phyloP scores from a whole-genome alignment of 2,797 vertebrate genomes.

The Spatula clypeata region DNA sequence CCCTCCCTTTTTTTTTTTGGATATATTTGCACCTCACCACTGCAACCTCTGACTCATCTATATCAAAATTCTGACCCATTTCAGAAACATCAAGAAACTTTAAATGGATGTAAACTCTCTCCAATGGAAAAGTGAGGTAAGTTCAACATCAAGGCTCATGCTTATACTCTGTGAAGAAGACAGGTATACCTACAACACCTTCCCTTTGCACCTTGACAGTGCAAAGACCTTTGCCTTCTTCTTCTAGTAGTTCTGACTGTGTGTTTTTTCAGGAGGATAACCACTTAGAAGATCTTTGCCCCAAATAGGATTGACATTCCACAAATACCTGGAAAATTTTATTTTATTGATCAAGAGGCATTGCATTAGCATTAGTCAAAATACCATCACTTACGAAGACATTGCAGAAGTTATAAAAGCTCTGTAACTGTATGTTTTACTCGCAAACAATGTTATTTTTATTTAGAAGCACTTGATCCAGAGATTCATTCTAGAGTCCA shows the following conservation, averaged over 20 bases:
- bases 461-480: constrained; percentile 32
- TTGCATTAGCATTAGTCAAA: background rate
- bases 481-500: background rate
- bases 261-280: background rate
- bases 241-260: background rate
- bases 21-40: background rate
- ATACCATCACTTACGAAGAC: background rate
- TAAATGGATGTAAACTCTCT: background rate
- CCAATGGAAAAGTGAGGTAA: background rate
- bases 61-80: background rate
- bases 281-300: background rate
- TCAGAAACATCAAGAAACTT: background rate
- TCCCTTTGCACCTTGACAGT: background rate
- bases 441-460: constrained; percentile 21
- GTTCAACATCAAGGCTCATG: background rate
- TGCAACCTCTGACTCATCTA: background rate
- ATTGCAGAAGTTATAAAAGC: background rate
- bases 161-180: background rate
- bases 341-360: background rate
- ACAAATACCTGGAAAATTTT: background rate
- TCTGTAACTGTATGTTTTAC: background rate
- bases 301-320: background rate
- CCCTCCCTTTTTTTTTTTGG: background rate
- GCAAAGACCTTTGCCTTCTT: background rate
- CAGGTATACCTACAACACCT: no score